A percentile compares a stretch with the other conserved stretches of the same genome.
Conservation (phyloP, 1,140 invertebrate species). For the Caerostris extrusa region DNA sequence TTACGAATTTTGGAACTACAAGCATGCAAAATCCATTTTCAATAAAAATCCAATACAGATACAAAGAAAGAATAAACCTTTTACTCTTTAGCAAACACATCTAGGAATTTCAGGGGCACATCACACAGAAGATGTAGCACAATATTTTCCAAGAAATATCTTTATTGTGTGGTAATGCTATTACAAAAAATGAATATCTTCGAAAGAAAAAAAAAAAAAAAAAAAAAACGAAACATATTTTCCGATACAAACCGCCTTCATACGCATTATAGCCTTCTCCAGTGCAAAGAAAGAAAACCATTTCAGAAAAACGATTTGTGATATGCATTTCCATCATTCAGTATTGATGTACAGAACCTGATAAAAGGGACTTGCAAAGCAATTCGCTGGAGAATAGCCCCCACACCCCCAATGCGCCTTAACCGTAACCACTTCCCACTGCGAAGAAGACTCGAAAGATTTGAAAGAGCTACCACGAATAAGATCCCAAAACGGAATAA, state of each 20-base stretch:
- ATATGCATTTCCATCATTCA: background rate
- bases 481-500: constrained; percentile 23
- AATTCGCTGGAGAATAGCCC: background rate
- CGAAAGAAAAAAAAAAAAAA: background rate
- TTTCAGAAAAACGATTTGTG: background rate
- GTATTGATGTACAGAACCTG: background rate
- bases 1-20: too few relatives aligned
- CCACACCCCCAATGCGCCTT: background rate
- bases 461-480: background rate
- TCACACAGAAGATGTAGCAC: too few relatives aligned
- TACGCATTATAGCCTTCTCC: background rate
- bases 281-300: background rate
- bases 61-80: too few relatives aligned
- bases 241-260: background rate
- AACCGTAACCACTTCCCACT: background rate
- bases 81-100: too few relatives aligned
- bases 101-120: too few relatives aligned
- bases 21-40: too few relatives aligned
- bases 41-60: too few relatives aligned
- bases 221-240: too few relatives aligned
- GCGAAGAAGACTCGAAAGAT: background rate
- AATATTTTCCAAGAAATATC: too few relatives aligned
- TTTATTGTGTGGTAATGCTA: background rate
- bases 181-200: background rate
- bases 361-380: background rate